These are phyloP conservation scores for Aulostomus chinensis DNA, from an alignment of 2,797 vertebrate species.

Conservation along the genomic window DNA sequence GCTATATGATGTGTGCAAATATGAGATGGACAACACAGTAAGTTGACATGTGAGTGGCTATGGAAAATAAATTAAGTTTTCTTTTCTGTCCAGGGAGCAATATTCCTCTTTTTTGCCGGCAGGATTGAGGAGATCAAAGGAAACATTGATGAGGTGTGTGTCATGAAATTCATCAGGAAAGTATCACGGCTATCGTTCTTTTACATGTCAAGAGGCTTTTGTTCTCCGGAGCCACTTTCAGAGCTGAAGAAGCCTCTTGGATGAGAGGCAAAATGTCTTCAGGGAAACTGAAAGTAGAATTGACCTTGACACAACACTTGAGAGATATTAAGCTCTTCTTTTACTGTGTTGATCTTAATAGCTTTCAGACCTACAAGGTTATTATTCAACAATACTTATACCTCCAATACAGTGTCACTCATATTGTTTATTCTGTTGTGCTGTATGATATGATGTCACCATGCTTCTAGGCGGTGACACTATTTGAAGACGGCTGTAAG, in stretches of 20 bases:
- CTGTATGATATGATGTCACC: neutral
- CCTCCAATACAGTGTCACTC: neutral
- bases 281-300: no score
- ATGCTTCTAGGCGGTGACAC: constrained; percentile 76
- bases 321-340: no score
- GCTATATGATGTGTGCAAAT: neutral
- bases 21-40: neutral
- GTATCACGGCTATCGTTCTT: no score
- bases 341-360: no score
- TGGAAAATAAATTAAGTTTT: neutral
- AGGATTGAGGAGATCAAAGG: constrained; percentile 88
- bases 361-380: neutral
- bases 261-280: no score
- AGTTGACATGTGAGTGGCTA: neutral
- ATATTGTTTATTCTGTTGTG: neutral
- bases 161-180: neutral
- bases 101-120: constrained; percentile 89
- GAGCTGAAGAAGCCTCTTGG: no score
- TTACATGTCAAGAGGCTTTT: no score
- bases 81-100: constrained; percentile 78
- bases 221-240: no score
- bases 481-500: constrained; percentile 85
- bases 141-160: constrained; percentile 84
- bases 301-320: no score
- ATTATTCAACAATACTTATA: constrained; percentile 10